Percentiles rank a stretch among this genome's conserved stretches.
phyloP scores from a whole-genome alignment of 2,888 invertebrate genomes.

The Tenthredo notha region DNA sequence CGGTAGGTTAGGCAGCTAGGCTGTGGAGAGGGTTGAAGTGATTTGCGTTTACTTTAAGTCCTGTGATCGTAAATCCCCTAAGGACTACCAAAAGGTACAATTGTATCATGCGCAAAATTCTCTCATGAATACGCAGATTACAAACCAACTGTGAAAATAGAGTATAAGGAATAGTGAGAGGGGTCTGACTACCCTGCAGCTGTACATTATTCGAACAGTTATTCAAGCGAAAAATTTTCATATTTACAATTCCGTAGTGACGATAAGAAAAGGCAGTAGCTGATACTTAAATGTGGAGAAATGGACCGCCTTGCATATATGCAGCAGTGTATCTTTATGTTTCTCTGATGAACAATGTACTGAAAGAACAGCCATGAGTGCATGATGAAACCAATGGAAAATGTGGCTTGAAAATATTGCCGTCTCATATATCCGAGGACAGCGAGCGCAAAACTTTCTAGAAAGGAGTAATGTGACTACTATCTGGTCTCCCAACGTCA shows the following conservation, averaged over 20 bases:
- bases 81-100: constrained; percentile 5
- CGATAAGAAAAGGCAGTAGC: not conserved
- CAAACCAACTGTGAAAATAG: constrained; percentile 10
- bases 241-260: not conserved
- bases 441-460: not conserved
- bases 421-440: not conserved
- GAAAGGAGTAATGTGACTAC: not conserved
- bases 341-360: not conserved
- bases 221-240: not conserved
- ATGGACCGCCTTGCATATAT: not conserved
- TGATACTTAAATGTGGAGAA: not conserved
- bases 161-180: not conserved
- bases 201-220: not conserved
- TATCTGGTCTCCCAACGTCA: not conserved
- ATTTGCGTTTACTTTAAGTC: constrained; percentile 10
- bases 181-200: not conserved
- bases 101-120: not conserved
- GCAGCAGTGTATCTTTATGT: not conserved
- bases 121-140: constrained; percentile 22
- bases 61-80: not conserved
- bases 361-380: not conserved
- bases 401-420: not conserved
- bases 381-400: not conserved
- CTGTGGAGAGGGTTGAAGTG: not conserved
- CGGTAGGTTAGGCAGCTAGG: not conserved